Conservation (phyloP, 2,113 vertebrate species). For the Platichthys flesus region DNA sequence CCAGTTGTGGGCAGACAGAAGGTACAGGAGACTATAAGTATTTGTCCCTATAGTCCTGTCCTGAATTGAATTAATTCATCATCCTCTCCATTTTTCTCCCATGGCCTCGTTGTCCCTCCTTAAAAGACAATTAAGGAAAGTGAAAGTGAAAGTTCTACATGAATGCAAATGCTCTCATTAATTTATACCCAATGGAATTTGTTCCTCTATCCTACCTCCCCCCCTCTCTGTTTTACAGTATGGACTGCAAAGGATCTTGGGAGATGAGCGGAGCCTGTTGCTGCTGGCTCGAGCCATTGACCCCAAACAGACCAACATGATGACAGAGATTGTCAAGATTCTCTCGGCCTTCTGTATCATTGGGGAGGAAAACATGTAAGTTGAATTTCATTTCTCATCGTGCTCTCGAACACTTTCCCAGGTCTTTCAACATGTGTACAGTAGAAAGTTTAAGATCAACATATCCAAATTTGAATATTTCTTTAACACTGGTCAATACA, state of each 20-base stretch:
- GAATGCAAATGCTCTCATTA: conserved; percentile 69
- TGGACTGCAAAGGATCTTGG: conserved; percentile 93
- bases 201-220: conserved; percentile 5
- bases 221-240: conserved; percentile 80
- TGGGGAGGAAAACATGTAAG: conserved; percentile 96
- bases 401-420: not conserved
- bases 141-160: conserved; percentile 51
- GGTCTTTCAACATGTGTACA: not conserved
- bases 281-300: conserved; percentile 93
- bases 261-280: conserved; percentile 92
- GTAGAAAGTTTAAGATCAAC: no score
- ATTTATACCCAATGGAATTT: conserved; percentile 55
- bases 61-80: conserved; percentile 80
- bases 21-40: conserved; percentile 68
- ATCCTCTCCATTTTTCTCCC: conserved; percentile 68
- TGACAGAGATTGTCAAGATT: conserved; percentile 98
- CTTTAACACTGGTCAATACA: no score
- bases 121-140: conserved; percentile 69
- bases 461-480: no score
- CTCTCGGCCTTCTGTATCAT: conserved; percentile 96
- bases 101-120: conserved; percentile 72
- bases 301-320: conserved; percentile 95
- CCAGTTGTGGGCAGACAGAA: conserved; percentile 56
- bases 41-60: conserved; percentile 76
- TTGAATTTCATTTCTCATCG: not conserved